Evolutionary conservation across 2,113 vertebrate genomes (phyloP).

Genomic region (Coregonus clupeaformis): DNA sequence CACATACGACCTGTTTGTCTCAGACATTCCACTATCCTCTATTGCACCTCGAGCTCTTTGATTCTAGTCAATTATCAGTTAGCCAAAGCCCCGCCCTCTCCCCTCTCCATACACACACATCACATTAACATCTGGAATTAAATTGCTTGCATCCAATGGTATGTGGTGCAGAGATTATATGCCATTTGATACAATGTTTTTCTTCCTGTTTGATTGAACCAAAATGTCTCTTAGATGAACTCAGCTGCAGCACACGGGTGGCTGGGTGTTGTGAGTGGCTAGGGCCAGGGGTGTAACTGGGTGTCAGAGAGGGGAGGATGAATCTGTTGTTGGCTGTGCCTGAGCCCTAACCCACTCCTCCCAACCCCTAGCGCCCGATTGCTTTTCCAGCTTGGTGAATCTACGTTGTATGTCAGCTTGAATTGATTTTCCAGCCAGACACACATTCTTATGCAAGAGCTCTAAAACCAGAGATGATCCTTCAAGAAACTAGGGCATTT

Average conservation of each 20-base stretch:
- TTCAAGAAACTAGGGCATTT: background rate
- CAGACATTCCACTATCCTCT: conserved; percentile 13
- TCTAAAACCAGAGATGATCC: conserved; percentile 45
- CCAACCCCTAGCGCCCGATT: conserved; percentile 36
- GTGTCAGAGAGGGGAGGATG: too few species aligned
- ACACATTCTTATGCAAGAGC: conserved; percentile 59
- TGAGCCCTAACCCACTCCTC: conserved; percentile 43
- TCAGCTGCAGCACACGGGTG: too few species aligned
- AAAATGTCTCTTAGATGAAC: conserved; percentile 50
- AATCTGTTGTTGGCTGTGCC: conserved; percentile 13
- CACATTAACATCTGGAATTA: conserved; percentile 67
- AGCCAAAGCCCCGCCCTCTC: conserved; percentile 32
- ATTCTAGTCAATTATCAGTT: conserved; percentile 19
- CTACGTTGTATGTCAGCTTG: conserved; percentile 42
- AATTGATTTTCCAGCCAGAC: conserved; percentile 56
- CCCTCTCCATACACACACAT: conserved; percentile 34
- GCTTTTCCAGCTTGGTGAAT: conserved; percentile 44
- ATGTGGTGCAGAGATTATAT: conserved; percentile 58
- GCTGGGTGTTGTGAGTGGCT: conserved; percentile 29
- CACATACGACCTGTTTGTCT: conserved; percentile 26
- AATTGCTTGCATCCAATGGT: conserved; percentile 49
- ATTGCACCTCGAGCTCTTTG: conserved; percentile 46
- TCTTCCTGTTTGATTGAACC: conserved; percentile 30
- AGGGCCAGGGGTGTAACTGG: too few species aligned
- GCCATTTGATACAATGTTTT: conserved; percentile 32